Evolutionary conservation across 2,888 invertebrate genomes (phyloP), one percentile per base, ranked within the genome.

Genomic region (Gryllus longicercus): DNA sequence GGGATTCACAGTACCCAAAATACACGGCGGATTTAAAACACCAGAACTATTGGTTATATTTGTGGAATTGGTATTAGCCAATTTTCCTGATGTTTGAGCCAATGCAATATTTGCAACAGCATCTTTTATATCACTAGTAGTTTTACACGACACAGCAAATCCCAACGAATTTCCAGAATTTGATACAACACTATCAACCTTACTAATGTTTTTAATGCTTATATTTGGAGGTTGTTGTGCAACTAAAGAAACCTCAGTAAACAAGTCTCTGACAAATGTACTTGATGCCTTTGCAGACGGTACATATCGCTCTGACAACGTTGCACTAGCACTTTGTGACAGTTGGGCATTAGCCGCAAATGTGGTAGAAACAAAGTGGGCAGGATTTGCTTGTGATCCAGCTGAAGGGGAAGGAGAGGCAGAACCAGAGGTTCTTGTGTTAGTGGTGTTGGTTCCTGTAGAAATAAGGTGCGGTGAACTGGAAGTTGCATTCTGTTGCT

Each of bases 401-500:
- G 77, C 18, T 51, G 76, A 14, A n/a, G 79, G 76, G 11, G 76
- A 25, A 38, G 77, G 79, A 25, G 79, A 79, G 38, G 50, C 76
- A 23, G 79, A 75, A 77, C 50, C 76, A 79, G 38, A 75, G n/a
- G 79, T 51, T 49, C 77, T 38, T 77, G 77, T 77, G 23, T 75
- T 51, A 38, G 79, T 75, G 25, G 81, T 79, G 74, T 81, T 81
- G 16, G 81, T 81, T n/a, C 80, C 80, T 11, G 78, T 78, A 18
- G 81, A 81, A 12, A 81, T 50, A 38, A 81, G 76, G 50, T 81
- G 81, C 10, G 80, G 80, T 25, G 80, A 51, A n/a, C 78, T 79
- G 50, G 80, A 79, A n/a, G 78, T 63, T 63, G 63, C 63, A 63
- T 63, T 63, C 63, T 63, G 63, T 63, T 63, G 63, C 63, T 63